Evolutionary conservation across 2,888 invertebrate species (phyloP), one percentile per base, ranked within the genome.

Genomic region (Phalera bucephala): DNA sequence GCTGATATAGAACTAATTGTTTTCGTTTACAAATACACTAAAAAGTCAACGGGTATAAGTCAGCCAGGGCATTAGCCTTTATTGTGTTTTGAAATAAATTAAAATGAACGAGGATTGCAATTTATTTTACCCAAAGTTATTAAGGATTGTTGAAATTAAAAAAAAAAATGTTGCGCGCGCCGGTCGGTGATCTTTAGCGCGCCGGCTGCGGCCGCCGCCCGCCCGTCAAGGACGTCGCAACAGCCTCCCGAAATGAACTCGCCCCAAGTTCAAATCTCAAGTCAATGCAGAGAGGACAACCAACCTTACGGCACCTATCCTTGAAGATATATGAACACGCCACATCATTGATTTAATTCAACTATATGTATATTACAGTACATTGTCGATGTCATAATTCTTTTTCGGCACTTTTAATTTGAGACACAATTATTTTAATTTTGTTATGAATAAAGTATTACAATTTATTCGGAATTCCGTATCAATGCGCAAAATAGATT

Each of bases 201-300:
- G 47, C 47, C 40, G 43, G 44, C 40, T 46, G 32, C 40, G 32
- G 35, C 37, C 37, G 36, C 33, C 31, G 23, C 3, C 36, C 49
- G 33, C 40, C 37, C 42, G 38, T 36, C 58, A 58, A 57, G 60
- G 55, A 52, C 52, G 35, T 40, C 34, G 30, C 36, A 28, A 37
- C 59, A 56, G 51, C 56, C 61, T 60, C 62, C 53, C 47, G 23
- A 43, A 52, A 44, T 53, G 55, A 56, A 56, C 59, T 45, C 46
- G 40, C 32, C 44, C 50, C 52, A 54, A 52, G 56, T 58, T 66
- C 64, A 58, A 53, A 45, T 33, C 48, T 40, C 30, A 43, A 44
- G 46, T 28, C 36, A 59, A 52, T 52, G 51, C 54, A 44, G 53
- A 10, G 15, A 37, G 37, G 13, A 21, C 21, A 27, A 27, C 9